These are phyloP conservation scores for Muscina levida DNA, from an alignment of 2,888 invertebrate genomes.

Conservation along the genomic window DNA sequence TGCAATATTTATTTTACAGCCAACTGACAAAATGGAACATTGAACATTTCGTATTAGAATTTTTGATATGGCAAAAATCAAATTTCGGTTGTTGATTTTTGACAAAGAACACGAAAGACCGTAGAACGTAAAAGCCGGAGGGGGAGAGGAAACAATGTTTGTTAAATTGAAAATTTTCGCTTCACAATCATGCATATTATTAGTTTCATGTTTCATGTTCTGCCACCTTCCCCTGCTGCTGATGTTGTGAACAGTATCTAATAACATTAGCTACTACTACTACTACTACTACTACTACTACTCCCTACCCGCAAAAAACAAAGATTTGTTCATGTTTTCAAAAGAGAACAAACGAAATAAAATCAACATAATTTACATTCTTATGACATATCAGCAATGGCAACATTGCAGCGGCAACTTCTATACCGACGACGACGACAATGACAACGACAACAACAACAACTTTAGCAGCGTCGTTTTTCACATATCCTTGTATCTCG, in stretches of 20 bases:
- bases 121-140: background rate
- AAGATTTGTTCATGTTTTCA: background rate
- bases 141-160: conserved; percentile 1
- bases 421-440: conserved; percentile 5
- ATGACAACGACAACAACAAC: conserved; percentile 25
- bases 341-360: conserved; percentile 28
- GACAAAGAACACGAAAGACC: conserved; percentile 2
- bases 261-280: no score
- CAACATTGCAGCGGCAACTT: background rate
- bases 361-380: conserved; percentile 64
- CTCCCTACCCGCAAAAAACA: conserved; percentile 12
- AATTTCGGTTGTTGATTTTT: conserved; percentile 34
- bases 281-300: background rate
- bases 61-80: conserved; percentile 27
- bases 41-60: no score
- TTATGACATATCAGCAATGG: conserved; percentile 50
- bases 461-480: conserved; percentile 30
- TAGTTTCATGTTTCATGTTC: no score
- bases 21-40: background rate
- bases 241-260: no score
- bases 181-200: no score
- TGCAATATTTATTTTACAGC: no score
- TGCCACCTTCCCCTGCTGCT: no score
- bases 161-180: conserved; percentile 41
- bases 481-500: conserved; percentile 3